phyloP scores from a whole-genome alignment of 1,140 invertebrate genomes.

The Bradynema listronoti region DNA sequence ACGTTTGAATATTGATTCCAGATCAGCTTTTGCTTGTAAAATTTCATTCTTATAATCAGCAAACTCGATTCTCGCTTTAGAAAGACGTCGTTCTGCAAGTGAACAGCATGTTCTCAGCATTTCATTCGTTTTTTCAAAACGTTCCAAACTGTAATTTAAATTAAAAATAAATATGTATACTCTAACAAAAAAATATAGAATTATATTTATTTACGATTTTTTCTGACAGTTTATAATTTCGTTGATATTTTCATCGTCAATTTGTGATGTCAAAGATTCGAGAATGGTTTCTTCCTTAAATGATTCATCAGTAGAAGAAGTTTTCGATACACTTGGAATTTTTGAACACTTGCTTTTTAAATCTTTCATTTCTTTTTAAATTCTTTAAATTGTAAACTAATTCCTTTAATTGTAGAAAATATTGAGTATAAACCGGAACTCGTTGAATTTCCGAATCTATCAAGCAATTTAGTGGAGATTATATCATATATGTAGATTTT shows the following conservation, averaged over 20 bases:
- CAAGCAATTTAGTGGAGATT: no score
- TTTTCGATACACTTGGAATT: slow-evolving; percentile 14
- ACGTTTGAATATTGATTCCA: slow-evolving; percentile 36
- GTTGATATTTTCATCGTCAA: slow-evolving; percentile 40
- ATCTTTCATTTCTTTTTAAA: no score
- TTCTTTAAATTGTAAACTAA: no score
- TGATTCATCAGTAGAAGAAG: slow-evolving; percentile 18
- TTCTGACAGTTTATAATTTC: slow-evolving; percentile 35
- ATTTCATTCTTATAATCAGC: slow-evolving; percentile 22
- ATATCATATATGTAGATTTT: no score
- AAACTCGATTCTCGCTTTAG: slow-evolving; percentile 34
- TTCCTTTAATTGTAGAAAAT: no score
- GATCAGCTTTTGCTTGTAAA: slow-evolving; percentile 33
- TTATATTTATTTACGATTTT: slow-evolving; percentile 37
- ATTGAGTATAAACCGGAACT: no score
- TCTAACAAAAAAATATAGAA: not conserved
- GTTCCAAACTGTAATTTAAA: slow-evolving; percentile 30
- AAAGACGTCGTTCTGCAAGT: slow-evolving; percentile 30
- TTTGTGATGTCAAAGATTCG: slow-evolving; percentile 33
- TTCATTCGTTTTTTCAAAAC: slow-evolving; percentile 43
- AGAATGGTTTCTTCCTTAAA: slow-evolving; percentile 39
- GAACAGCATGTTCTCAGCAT: slow-evolving; percentile 30
- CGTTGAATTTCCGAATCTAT: no score
- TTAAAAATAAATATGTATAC: not conserved
- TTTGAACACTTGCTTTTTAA: no score